Evolutionary conservation across 1,140 invertebrate species (phyloP), one percentile per base, ranked within the genome.

Genomic region (Tribolium madens): DNA sequence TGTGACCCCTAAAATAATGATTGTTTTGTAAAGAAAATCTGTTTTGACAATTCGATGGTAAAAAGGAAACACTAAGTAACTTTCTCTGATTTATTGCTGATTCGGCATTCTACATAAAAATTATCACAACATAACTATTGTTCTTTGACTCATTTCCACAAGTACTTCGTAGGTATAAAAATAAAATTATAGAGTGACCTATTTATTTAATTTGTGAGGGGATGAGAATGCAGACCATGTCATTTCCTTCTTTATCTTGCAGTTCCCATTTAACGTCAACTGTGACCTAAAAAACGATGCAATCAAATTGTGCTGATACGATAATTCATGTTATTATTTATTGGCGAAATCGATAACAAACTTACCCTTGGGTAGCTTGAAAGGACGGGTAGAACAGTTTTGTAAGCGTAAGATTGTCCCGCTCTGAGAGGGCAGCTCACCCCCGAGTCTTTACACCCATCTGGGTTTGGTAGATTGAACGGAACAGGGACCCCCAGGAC

Each of bases 211-310:
- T 90, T 82, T 88, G 90, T 12, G 91, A 89, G 12, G 92, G 90
- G 80, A 94, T 91, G 70, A 90, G 46, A 7, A 92, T 82, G 81
- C 93, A 95, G 47, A 93, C 86, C 2, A 94, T 87, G 79, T 93
- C 89, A 48, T 89, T 86, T 0, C 81, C 82, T 2, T 89, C 85
- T 68, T 90, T 88, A 83, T 91, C 88, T 81, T 90, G 86, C 9
- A 94, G 82, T 84, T 93, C 91, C 91, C 92, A 94, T 85, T 92
- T 93, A 0, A 94, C 90, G 1, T 89, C 87, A 0, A 94, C 90
- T 0, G 84, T 87, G 0, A 94, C 79, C 89, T 90, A 85, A 85
- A 79, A 76, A 74, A 79, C 42, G 76, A 78, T 33, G 57, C 26
- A 33, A 64, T 15, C 33, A 47, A 15, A 26, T 64, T 46, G 26